Evolutionary conservation across 2,888 invertebrate genomes (phyloP).

Genomic region (Pocota personata): DNA sequence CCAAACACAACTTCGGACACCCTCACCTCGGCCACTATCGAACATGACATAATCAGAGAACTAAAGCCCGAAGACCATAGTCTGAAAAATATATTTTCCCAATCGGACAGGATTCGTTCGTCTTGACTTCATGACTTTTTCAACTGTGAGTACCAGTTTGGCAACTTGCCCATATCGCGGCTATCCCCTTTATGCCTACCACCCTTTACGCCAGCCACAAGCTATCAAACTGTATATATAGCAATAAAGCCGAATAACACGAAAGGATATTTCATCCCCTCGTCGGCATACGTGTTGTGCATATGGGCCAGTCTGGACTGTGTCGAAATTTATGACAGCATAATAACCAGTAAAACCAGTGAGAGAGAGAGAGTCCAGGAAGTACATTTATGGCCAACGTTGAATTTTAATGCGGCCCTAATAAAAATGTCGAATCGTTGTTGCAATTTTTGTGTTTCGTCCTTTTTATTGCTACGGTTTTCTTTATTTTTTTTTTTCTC

Average conservation of each 20-base stretch:
- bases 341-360: slow-evolving; percentile 52
- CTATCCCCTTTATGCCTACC: neutral
- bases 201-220: slow-evolving; percentile 6
- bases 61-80: neutral
- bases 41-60: slow-evolving; percentile 45
- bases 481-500: neutral
- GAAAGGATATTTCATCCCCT: slow-evolving; percentile 33
- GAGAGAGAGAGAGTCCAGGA: slow-evolving; percentile 8
- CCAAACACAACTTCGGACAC: neutral
- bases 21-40: neutral
- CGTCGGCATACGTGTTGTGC: slow-evolving; percentile 31
- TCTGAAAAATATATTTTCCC: slow-evolving; percentile 45
- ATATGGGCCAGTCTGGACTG: slow-evolving; percentile 29
- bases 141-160: slow-evolving; percentile 23
- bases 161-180: slow-evolving; percentile 35
- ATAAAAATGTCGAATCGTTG: slow-evolving; percentile 60
- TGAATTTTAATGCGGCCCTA: slow-evolving; percentile 67
- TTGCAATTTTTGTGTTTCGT: slow-evolving; percentile 22
- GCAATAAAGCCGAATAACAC: slow-evolving; percentile 27
- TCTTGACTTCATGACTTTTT: slow-evolving; percentile 47
- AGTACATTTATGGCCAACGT: slow-evolving; percentile 56
- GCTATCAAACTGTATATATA: slow-evolving; percentile 24
- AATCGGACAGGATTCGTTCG: slow-evolving; percentile 34
- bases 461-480: slow-evolving; percentile 13
- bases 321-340: slow-evolving; percentile 59